phyloP scores from a whole-genome alignment of 2,113 vertebrate genomes.

The Emberiza fucata region DNA sequence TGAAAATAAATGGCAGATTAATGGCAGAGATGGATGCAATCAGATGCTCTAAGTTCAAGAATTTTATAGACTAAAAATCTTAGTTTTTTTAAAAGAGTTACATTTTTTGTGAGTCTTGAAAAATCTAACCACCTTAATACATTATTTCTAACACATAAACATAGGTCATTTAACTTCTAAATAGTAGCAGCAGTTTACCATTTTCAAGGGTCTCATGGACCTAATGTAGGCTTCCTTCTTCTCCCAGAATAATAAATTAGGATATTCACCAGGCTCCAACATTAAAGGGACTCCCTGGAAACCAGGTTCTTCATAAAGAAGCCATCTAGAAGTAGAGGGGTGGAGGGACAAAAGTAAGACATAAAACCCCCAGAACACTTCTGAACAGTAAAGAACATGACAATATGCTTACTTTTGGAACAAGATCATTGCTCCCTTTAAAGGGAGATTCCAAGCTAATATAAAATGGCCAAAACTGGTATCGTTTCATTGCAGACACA shows the following conservation, averaged over 20 bases:
- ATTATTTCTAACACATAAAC: neutral
- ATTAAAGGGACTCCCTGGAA: constrained; percentile 85
- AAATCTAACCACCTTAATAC: neutral
- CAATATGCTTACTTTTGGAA: neutral
- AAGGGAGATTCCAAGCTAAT: neutral
- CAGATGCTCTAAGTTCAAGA: neutral
- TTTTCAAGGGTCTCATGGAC: constrained; percentile 88
- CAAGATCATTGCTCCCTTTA: neutral
- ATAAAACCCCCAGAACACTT: neutral
- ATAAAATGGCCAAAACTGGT: neutral
- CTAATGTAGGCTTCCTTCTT: constrained; percentile 87
- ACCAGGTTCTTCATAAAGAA: constrained; percentile 89
- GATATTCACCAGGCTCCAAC: constrained; percentile 88
- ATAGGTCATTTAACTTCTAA: neutral
- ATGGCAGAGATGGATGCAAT: neutral
- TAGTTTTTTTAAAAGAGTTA: neutral
- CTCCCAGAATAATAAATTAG: constrained; percentile 86
- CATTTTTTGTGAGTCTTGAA: neutral
- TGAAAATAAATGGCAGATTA: neutral
- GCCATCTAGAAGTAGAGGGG: constrained; percentile 77
- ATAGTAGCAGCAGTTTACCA: constrained; percentile 72
- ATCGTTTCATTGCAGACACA: neutral
- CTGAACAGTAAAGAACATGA: neutral
- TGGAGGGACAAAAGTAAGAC: neutral
- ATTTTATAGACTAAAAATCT: neutral